Evolutionary conservation across 2,797 vertebrate species (phyloP), one percentile per base, ranked within the genome.

Genomic region (Acanthopagrus latus): DNA sequence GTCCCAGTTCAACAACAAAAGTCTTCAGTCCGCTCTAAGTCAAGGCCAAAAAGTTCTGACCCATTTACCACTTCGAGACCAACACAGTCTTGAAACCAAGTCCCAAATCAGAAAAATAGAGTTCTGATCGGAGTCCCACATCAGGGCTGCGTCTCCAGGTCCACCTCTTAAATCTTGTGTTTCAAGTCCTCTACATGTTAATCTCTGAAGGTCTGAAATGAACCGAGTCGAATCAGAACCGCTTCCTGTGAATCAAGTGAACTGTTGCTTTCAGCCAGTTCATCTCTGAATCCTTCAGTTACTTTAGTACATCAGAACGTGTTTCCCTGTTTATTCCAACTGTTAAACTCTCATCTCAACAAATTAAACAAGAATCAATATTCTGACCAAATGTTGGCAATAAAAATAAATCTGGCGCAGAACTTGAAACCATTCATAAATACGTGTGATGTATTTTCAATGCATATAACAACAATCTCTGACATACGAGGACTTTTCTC

Each of bases 391-490:
- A 58, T 38, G 63, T 50, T 16, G 55, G 46, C 44, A 12, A 48
- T 71, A 67, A 71, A 83, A 72, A 58, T 51, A 59, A 70, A 81
- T 72, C 51, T 27, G 73, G 25, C 84, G 78, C 83, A 80, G 27
- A 51, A 56, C 6, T 1, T 75, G 27, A 76, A 47, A 46, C 72
- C 65, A 73, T 23, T 63, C 76, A 77, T 69, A 74, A 73, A 86
- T 67, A 86, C 66, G 76, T 3, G 27, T 74, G 48, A 27, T 38
- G 43, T 64, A 60, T 69, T 71, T 78, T 63, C 44, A 43, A 71
- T 71, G 71, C 77, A 74, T 63, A 80, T 16, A 72, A 85, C 66
- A 72, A 76, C 59, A 65, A 70, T 25, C 70, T 46, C 58, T 43
- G 56, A 85, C 74, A 73, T 25, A 80, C 72, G 46, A 51, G 21